Evolutionary conservation across 2,888 invertebrate species (phyloP).

Genomic region (Melinaea menophilus): DNA sequence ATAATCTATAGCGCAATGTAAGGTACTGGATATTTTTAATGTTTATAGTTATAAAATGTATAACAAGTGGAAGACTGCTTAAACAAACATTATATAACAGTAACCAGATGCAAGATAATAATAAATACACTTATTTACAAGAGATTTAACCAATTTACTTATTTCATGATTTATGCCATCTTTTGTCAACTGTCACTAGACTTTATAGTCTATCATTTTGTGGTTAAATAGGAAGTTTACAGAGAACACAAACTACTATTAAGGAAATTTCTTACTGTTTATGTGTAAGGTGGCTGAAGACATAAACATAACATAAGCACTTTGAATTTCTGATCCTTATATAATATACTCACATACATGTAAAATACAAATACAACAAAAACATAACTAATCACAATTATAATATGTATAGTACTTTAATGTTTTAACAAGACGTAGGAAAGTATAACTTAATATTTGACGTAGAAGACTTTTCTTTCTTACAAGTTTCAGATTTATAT

Average conservation of each 20-base stretch:
- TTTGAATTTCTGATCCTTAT: not conserved
- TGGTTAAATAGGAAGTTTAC: not conserved
- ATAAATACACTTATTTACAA: too few species aligned
- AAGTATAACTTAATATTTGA: too few species aligned
- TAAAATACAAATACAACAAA: not conserved
- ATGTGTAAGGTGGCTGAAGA: not conserved
- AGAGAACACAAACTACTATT: not conserved
- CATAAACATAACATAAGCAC: not conserved
- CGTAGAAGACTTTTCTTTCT: too few species aligned
- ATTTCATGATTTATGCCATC: not conserved
- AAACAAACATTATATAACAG: too few species aligned
- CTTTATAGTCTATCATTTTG: not conserved
- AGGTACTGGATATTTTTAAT: too few species aligned
- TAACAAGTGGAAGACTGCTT: too few species aligned
- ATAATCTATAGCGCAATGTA: too few species aligned
- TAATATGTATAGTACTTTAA: not conserved
- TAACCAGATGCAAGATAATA: too few species aligned
- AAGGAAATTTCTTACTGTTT: not conserved
- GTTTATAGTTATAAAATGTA: too few species aligned
- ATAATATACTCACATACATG: not conserved
- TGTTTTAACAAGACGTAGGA: too few species aligned
- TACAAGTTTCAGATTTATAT: too few species aligned
- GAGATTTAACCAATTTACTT: too few species aligned
- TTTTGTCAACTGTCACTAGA: not conserved
- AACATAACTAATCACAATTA: not conserved